Evolutionary conservation across 1,140 invertebrate genomes (phyloP).

Genomic region (Ylistrum balloti): DNA sequence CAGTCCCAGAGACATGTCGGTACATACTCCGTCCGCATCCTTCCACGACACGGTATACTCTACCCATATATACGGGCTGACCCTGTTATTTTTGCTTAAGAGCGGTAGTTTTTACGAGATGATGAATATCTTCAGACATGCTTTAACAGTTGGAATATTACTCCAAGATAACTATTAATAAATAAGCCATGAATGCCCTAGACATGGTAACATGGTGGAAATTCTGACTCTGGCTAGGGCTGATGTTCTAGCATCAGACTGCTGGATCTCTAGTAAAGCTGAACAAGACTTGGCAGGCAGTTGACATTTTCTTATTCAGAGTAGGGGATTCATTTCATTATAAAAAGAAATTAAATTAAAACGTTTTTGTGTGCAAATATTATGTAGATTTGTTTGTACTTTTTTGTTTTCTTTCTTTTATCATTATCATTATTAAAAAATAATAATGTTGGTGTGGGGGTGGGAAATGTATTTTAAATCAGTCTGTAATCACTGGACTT

Average conservation of each 20-base stretch:
- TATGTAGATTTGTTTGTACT: not conserved
- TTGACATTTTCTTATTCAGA: not conserved
- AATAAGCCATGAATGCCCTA: not conserved
- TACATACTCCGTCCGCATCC: not conserved
- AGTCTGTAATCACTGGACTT: too few species aligned
- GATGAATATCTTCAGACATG: slow-evolving; percentile 13
- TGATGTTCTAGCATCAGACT: not conserved
- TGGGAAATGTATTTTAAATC: too few species aligned
- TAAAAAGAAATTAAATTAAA: not conserved
- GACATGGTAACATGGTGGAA: not conserved
- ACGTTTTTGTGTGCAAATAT: not conserved
- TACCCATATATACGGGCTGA: not conserved
- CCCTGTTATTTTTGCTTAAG: not conserved
- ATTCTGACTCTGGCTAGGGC: not conserved
- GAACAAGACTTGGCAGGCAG: not conserved
- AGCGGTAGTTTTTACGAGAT: not conserved
- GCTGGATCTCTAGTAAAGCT: not conserved
- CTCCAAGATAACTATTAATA: not conserved
- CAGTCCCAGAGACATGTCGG: not conserved
- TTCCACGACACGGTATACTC: not conserved
- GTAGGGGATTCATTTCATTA: not conserved
- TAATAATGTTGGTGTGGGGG: too few species aligned
- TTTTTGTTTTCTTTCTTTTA: not conserved
- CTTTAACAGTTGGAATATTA: slow-evolving; percentile 1
- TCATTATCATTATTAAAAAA: not conserved